Base-by-base conservation (phyloP, 1,140 invertebrate species). In the Hyposmocoma kahamanoa region DNA sequence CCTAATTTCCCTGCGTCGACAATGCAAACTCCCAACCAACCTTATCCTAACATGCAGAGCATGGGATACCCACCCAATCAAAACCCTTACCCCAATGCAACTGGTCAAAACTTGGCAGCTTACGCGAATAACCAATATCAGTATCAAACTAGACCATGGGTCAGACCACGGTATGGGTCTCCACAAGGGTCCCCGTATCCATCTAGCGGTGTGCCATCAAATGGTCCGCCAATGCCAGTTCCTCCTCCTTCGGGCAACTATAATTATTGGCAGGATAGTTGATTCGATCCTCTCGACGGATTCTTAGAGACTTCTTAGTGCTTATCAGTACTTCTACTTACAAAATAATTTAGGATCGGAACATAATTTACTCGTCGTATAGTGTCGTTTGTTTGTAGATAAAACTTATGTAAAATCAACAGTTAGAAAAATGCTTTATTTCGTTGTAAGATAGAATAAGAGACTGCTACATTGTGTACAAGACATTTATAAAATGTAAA, bases 211-310 rank as follows among this genome's bases (percentile, higher is more conserved):
- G 72, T 66, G 0, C 70, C 59, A 0, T 48, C 68, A 0, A 67
- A 66, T 19, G 73, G 68, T 0, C 69, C 73, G 0, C 74, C 76
- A 0, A 67, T 81, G 65, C 62, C 74, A 0, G 72, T 77, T 0
- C 73, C 77, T 0, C 74, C 79, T 0, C 77, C 80, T 0, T 47
- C 73, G 1, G 67, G 62, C 5, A 81, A 73, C 52, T 84, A 81
- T 15, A 82, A 81, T 45, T 84, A 84, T 32, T 84, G 81, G 81
- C 81, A 77, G 62, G 81, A 84, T 38, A 82, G 72, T 67, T 84
- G 77, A 84, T 17, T 36, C 1, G 32, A 36, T 2, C n/a, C n/a
- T n/a, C n/a, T n/a, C n/a, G n/a, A n/a, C n/a, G n/a, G n/a, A n/a
- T n/a, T n/a, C n/a, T n/a, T n/a, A n/a, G n/a, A n/a, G n/a, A n/a